Conservation (phyloP, 2,113 vertebrate species). For the Lamprotornis superbus region DNA sequence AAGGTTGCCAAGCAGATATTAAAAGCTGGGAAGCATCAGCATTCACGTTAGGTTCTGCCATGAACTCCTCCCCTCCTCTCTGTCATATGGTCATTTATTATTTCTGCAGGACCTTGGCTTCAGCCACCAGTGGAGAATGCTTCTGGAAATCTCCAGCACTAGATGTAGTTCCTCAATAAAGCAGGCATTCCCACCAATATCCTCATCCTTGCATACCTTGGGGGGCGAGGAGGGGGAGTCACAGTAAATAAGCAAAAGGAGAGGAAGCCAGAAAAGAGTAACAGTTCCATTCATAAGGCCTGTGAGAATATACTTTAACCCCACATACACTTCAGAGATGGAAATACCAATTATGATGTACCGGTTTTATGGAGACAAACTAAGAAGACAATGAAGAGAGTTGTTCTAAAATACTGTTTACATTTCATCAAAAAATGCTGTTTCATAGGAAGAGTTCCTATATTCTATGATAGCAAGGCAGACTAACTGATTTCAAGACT, state of each 20-base stretch:
- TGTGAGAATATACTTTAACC: background rate
- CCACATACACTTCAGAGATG: background rate
- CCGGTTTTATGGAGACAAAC: background rate
- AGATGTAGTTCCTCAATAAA: background rate
- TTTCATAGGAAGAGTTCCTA: background rate
- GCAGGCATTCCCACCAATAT: background rate
- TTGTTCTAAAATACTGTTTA: background rate
- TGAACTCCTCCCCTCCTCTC: background rate
- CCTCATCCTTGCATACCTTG: background rate
- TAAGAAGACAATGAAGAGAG: background rate
- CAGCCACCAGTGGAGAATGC: background rate
- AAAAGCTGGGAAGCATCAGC: background rate
- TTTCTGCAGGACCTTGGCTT: background rate
- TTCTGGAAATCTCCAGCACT: background rate
- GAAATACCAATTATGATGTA: background rate
- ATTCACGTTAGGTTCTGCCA: background rate
- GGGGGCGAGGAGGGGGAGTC: accelerated
- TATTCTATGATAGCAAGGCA: background rate
- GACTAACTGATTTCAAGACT: background rate
- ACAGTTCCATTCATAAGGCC: background rate
- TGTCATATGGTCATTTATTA: background rate
- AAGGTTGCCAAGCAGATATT: background rate
- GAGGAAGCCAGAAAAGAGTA: background rate
- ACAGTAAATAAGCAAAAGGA: background rate
- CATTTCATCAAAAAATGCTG: background rate